Evolutionary conservation across 2,113 vertebrate genomes (phyloP), one percentile per base, ranked within the genome.

Genomic region (Pantherophis guttatus): DNA sequence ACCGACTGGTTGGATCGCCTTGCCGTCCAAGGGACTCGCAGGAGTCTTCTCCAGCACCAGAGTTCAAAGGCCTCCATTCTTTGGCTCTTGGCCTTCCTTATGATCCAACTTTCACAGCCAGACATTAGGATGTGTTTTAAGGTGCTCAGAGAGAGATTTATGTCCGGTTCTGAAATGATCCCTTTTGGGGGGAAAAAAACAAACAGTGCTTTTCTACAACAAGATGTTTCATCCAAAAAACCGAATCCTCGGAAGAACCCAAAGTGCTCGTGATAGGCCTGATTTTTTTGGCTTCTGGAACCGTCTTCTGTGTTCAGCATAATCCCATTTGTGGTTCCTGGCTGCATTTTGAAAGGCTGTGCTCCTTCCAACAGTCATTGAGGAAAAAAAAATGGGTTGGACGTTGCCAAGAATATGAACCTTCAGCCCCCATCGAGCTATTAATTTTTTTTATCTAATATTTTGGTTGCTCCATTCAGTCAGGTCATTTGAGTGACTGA

Each of bases 91-190:
- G 6, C 48, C 0, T 50, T 50, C 1, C 6, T 50, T 50, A 50
- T 1, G 48, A 1, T 50, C 48, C 48, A 50, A 50, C 48, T 50
- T 50, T 50, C 48, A 7, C 48, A 50, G 52, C 8, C 52, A 52
- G 0, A 7, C 52, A 9, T 52, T 52, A 52, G 94, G n/a, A 92
- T 44, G 39, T 0, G 81, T 93, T 93, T 94, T 90, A 94, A 92
- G 87, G 92, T 33, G 94, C 89, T 88, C 92, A 91, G 0, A 65
- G 44, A 50, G 53, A 85, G 13, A 33, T n/a, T 10, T 7, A 11
- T 19, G 29, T 55, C 2, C 9, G 93, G 62, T 93, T 62, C 88
- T 0, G 0, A 93, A 90, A 87, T 0, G 8, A 86, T 94, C 93
- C 62, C 75, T 57, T 89, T 86, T 52, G 90, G 7, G 17, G 17